phyloP scores from a whole-genome alignment of 2,797 vertebrate genomes.

The Rhinichthys osculus region DNA sequence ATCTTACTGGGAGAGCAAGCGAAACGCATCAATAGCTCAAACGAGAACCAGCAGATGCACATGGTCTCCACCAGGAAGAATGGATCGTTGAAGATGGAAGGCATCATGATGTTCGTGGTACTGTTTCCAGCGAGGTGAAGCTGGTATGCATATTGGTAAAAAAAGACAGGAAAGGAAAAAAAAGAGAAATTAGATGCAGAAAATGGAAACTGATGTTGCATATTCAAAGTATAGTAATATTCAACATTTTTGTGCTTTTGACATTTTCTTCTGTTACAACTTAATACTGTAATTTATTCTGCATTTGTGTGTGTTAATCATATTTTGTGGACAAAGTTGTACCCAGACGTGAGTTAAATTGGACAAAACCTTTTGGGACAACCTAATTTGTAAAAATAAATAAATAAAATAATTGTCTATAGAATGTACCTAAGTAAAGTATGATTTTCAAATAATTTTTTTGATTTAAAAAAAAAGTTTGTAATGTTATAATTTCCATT shows the following conservation, averaged over 20 bases:
- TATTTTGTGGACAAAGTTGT: too few species aligned
- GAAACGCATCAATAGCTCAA: constrained; percentile 88
- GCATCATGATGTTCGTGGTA: constrained; percentile 61
- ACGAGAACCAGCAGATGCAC: constrained; percentile 94
- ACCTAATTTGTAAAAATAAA: too few species aligned
- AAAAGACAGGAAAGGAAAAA: constrained; percentile 1
- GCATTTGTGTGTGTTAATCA: too few species aligned
- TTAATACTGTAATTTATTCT: neutral
- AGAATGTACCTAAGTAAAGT: too few species aligned
- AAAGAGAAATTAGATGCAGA: constrained; percentile 17
- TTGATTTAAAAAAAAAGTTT: too few species aligned
- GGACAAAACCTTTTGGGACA: too few species aligned
- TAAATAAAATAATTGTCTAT: too few species aligned
- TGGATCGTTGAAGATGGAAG: constrained; percentile 83
- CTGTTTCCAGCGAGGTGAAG: constrained; percentile 67
- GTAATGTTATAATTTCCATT: too few species aligned
- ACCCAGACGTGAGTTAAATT: too few species aligned
- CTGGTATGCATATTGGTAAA: constrained; percentile 62
- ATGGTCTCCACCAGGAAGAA: constrained; percentile 92
- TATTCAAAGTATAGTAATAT: neutral
- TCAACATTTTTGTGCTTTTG: neutral
- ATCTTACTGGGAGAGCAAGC: constrained; percentile 84
- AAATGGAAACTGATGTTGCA: neutral
- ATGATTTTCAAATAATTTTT: too few species aligned
- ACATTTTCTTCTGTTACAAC: neutral